Conservation (phyloP, 1,140 invertebrate species). For the Ceratitis capitata region DNA sequence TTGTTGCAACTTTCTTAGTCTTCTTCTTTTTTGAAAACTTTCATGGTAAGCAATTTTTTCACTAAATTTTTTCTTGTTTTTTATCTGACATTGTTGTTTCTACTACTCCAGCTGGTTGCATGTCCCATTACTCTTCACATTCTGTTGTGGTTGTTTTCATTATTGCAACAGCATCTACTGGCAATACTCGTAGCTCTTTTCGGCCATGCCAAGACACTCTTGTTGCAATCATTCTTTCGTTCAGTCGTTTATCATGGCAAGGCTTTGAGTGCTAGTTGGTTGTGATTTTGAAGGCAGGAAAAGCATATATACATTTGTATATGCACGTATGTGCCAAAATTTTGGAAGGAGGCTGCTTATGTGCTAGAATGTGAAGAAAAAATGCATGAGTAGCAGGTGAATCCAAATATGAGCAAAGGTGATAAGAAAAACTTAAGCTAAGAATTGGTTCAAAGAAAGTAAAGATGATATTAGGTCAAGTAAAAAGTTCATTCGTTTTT, state of each 20-base stretch:
- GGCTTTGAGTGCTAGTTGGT: conserved; percentile 2
- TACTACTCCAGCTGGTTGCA: neutral
- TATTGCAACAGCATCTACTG: neutral
- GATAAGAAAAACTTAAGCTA: no score
- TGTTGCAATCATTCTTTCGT: neutral
- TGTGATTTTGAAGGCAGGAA: neutral
- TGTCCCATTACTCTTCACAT: neutral
- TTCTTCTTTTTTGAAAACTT: neutral
- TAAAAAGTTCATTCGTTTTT: no score
- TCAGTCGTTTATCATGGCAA: neutral
- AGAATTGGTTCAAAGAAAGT: no score
- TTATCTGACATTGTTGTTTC: no score
- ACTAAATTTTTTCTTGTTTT: neutral
- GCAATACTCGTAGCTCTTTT: neutral
- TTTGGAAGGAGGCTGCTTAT: no score
- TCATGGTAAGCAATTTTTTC: neutral
- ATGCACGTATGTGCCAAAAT: neutral
- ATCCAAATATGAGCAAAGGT: no score
- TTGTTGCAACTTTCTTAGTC: neutral
- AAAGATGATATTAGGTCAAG: no score
- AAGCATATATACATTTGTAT: neutral
- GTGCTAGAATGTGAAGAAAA: no score
- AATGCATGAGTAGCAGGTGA: no score
- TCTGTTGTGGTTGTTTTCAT: neutral
- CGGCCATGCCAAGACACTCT: no score